Evolutionary conservation across 2,888 invertebrate genomes (phyloP).

Genomic region (Cerceris ruficornis): DNA sequence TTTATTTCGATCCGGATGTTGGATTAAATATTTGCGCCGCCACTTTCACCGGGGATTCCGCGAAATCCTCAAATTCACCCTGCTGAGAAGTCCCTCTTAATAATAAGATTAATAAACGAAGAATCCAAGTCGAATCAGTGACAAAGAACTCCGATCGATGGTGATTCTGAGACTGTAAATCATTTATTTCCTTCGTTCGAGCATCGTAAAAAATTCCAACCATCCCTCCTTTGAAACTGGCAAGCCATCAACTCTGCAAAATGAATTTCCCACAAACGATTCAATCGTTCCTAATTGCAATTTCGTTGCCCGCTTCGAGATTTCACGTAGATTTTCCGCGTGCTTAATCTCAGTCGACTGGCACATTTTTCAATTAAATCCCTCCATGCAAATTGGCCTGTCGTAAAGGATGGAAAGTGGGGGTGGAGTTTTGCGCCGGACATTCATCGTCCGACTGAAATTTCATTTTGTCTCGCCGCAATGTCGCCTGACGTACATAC

Average conservation of each 20-base stretch:
- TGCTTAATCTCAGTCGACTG: conserved; percentile 60
- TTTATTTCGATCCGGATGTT: conserved; percentile 36
- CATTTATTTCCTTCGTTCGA: no score
- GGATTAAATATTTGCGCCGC: conserved; percentile 19
- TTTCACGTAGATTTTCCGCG: conserved; percentile 41
- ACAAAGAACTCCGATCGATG: no score
- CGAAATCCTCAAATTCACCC: neutral
- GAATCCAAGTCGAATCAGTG: neutral
- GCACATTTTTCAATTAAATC: conserved; percentile 73
- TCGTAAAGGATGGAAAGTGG: conserved; percentile 7
- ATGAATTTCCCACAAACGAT: conserved; percentile 4
- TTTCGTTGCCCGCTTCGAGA: neutral
- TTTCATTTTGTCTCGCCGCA: conserved; percentile 65
- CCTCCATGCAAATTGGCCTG: conserved; percentile 71
- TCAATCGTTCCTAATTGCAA: conserved; percentile 49
- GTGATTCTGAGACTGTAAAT: no score
- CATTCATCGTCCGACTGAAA: conserved; percentile 63
- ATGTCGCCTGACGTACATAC: conserved; percentile 45
- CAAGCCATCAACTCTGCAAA: neutral
- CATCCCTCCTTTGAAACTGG: neutral
- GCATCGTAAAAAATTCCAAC: no score
- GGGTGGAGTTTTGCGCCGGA: conserved; percentile 26
- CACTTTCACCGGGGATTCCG: neutral
- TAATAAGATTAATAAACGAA: neutral
- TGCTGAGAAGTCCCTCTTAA: neutral